A percentile compares a stretch with the other conserved stretches of the same genome.
phyloP scores from a whole-genome alignment of 2,797 vertebrate species.

The Acanthiza pusilla region DNA sequence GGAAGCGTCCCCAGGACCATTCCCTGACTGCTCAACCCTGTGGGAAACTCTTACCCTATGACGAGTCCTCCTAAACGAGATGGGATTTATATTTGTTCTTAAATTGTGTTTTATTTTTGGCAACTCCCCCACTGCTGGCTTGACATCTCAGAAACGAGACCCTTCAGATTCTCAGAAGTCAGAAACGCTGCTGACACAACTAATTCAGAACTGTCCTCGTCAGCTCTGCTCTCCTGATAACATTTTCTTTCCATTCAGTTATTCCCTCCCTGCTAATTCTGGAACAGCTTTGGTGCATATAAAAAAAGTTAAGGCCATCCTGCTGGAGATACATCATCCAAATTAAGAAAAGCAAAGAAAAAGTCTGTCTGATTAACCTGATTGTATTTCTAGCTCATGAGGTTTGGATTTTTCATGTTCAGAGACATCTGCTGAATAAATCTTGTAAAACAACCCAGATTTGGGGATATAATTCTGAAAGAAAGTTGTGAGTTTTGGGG shows the following conservation, averaged over 20 bases:
- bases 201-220: not conserved
- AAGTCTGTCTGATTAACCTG: not conserved
- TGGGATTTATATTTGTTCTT: constrained; percentile 51
- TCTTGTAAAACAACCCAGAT: not conserved
- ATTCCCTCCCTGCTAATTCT: not conserved
- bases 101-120: constrained; percentile 51
- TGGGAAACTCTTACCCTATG: constrained; percentile 65
- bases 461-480: not conserved
- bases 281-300: not conserved
- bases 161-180: constrained; percentile 51
- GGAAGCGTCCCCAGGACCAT: constrained; percentile 15
- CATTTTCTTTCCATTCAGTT: not conserved
- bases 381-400: not conserved
- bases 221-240: not conserved
- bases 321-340: not conserved
- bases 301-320: not conserved
- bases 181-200: not conserved
- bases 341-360: not conserved
- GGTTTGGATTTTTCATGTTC: not conserved
- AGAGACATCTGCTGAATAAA: not conserved
- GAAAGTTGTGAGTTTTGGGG: not conserved
- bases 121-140: constrained; percentile 43
- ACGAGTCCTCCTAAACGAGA: constrained; percentile 47
- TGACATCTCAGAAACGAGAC: constrained; percentile 28
- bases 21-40: constrained; percentile 31